A percentile compares a stretch with the other conserved stretches of the same genome.
These are phyloP conservation scores for Anarsia innoxiella DNA, from an alignment of 2,888 invertebrate genomes.

Conservation along the genomic window DNA sequence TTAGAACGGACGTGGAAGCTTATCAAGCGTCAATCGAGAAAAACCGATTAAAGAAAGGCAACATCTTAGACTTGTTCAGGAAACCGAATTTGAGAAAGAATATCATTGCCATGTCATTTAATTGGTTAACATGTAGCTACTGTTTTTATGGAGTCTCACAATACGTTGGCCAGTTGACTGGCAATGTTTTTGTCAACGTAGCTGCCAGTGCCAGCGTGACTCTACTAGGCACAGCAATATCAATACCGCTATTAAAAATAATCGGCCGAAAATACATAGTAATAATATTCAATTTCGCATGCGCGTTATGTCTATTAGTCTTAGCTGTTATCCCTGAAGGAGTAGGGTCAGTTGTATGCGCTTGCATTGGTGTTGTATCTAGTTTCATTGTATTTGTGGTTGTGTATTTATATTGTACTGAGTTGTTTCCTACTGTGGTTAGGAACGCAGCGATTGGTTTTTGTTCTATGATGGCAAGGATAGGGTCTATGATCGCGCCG, in stretches of 20 bases:
- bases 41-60: constrained; percentile 62
- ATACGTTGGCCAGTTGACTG: constrained; percentile 85
- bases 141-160: constrained; percentile 87
- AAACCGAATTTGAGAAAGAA: constrained; percentile 82
- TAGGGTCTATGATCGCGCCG: constrained; percentile 91
- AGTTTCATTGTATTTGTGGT: constrained; percentile 90
- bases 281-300: constrained; percentile 77
- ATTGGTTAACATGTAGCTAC: constrained; percentile 88
- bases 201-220: constrained; percentile 82
- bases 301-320: constrained; percentile 76
- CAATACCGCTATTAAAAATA: constrained; percentile 78
- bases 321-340: constrained; percentile 72
- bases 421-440: constrained; percentile 91
- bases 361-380: constrained; percentile 84
- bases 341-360: constrained; percentile 72
- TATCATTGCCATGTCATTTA: constrained; percentile 81
- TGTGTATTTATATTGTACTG: constrained; percentile 89
- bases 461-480: constrained; percentile 91
- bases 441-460: constrained; percentile 90
- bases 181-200: constrained; percentile 88
- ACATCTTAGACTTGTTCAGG: constrained; percentile 79
- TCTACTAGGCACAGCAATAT: constrained; percentile 72
- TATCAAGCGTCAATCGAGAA: constrained; percentile 41
- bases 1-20: constrained; percentile 54
- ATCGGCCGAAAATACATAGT: constrained; percentile 80